Evolutionary conservation across 2,797 vertebrate genomes (phyloP).

Genomic region (Coendou prehensilis): DNA sequence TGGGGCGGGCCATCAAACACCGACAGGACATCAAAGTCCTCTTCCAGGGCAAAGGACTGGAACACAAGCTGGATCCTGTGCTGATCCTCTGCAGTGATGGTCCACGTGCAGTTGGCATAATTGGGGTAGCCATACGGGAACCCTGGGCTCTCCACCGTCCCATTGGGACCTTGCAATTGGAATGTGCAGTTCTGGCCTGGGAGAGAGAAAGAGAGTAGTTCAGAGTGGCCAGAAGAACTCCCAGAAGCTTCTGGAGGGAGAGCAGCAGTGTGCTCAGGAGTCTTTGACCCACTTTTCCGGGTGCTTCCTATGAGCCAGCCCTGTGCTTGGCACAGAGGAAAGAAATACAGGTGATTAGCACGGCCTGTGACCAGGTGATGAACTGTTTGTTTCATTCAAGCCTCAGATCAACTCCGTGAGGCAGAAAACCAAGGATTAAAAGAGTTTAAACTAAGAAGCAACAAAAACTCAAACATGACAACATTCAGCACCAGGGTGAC

Average conservation of each 20-base stretch:
- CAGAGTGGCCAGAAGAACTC: not conserved
- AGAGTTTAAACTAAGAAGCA: not conserved
- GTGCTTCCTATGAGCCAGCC: not conserved
- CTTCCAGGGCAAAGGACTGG: slow-evolving; percentile 98
- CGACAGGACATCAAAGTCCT: slow-evolving; percentile 98
- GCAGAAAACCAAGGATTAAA: not conserved
- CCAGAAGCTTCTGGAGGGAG: not conserved
- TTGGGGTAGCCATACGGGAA: slow-evolving; percentile 99
- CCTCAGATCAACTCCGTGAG: not conserved
- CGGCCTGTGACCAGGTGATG: not conserved
- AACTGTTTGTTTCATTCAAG: not conserved
- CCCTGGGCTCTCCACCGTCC: slow-evolving; percentile 98
- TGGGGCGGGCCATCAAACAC: slow-evolving; percentile 96
- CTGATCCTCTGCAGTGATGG: slow-evolving; percentile 95
- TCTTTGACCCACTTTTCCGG: not conserved
- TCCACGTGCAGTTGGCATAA: slow-evolving; percentile 99
- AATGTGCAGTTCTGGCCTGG: slow-evolving; percentile 98
- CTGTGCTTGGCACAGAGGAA: not conserved
- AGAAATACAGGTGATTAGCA: not conserved
- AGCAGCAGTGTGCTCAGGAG: not conserved
- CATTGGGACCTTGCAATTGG: slow-evolving; percentile 95
- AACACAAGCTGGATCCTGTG: slow-evolving; percentile 99
- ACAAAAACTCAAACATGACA: not conserved
- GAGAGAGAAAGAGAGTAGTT: slow-evolving; percentile 65
- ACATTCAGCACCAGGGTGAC: too few species aligned